Evolutionary conservation across 2,113 vertebrate species (phyloP).

Genomic region (Mesembrinibis cayennensis): DNA sequence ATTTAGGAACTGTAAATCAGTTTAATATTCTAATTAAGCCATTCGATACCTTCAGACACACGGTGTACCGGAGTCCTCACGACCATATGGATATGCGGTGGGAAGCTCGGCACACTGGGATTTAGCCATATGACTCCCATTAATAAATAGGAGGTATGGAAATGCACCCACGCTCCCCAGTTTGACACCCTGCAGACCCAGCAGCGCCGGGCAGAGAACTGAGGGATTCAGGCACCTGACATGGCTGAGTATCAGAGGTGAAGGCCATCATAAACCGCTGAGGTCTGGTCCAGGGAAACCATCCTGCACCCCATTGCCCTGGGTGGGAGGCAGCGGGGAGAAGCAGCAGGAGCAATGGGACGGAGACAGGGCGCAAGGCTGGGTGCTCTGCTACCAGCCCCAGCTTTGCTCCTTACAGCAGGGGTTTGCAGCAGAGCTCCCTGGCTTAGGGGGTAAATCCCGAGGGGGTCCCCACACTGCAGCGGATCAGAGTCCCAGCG

Average conservation of each 20-base stretch:
- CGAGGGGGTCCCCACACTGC: not conserved
- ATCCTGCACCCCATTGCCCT: not conserved
- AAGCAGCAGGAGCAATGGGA: not conserved
- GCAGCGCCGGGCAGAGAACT: fast-evolving
- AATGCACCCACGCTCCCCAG: not conserved
- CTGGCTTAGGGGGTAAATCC: not conserved
- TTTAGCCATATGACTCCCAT: not conserved
- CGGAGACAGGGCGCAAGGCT: fast-evolving
- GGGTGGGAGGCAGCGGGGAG: not conserved
- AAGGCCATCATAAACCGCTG: fast-evolving
- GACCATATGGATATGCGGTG: not conserved
- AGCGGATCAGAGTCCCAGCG: fast-evolving
- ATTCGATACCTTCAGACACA: not conserved
- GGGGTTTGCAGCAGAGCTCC: not conserved
- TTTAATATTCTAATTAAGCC: constrained; percentile 13
- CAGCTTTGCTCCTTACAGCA: not conserved
- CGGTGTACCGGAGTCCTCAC: not conserved
- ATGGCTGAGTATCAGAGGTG: fast-evolving
- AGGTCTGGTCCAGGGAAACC: not conserved
- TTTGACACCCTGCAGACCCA: not conserved
- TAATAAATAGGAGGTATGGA: not conserved
- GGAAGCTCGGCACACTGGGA: not conserved
- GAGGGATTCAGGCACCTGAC: no score
- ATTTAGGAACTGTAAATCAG: not conserved
- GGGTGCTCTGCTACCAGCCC: not conserved